phyloP scores from a whole-genome alignment of 2,113 vertebrate genomes.

The Heptranchias perlo region DNA sequence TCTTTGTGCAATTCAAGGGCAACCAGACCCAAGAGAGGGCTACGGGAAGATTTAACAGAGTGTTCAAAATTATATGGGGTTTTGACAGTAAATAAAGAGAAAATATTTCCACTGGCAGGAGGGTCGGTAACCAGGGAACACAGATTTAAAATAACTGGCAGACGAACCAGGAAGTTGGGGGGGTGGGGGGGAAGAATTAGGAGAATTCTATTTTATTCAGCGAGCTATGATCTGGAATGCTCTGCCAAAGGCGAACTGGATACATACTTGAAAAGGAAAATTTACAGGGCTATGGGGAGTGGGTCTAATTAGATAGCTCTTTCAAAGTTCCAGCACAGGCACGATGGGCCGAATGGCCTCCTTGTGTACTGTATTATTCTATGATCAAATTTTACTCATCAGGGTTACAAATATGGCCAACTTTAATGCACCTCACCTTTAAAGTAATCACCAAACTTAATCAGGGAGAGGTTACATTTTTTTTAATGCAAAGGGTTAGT shows the following conservation, averaged over 20 bases:
- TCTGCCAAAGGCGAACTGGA: neutral
- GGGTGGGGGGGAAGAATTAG: no score
- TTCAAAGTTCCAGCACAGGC: neutral
- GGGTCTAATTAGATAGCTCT: neutral
- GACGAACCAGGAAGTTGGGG: neutral
- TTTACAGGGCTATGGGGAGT: no score
- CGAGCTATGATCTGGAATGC: no score
- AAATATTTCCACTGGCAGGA: neutral
- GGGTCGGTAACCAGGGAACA: neutral
- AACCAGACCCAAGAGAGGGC: neutral
- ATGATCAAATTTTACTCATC: neutral
- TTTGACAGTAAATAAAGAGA: neutral
- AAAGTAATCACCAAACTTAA: neutral
- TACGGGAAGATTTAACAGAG: neutral
- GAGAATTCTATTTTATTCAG: no score
- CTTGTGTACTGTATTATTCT: neutral
- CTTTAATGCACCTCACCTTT: neutral
- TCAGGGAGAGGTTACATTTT: neutral
- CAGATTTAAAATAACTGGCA: neutral
- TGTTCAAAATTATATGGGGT: neutral
- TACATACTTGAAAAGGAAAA: neutral
- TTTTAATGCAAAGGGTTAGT: no score
- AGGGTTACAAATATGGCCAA: neutral
- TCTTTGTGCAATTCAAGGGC: neutral
- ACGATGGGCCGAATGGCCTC: neutral